Conservation (phyloP, 2,113 vertebrate species). For the Gulo gulo region DNA sequence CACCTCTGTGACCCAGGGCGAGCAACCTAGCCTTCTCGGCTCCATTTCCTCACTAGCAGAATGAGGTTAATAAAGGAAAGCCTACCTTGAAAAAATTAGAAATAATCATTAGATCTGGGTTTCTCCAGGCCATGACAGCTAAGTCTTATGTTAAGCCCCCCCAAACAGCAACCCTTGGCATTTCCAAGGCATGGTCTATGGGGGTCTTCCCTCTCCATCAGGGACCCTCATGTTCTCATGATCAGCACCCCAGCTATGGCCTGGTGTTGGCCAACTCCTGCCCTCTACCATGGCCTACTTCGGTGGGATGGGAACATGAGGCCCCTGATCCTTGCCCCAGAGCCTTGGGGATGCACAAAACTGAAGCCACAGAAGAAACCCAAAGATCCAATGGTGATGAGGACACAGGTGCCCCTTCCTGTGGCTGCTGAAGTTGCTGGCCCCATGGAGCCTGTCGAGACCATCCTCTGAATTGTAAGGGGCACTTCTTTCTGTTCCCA, state of each 20-base stretch:
- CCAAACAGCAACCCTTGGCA: not conserved
- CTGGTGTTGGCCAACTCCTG: not conserved
- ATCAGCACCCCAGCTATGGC: not conserved
- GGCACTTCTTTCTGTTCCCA: not conserved
- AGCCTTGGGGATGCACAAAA: not conserved
- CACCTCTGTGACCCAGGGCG: accelerated
- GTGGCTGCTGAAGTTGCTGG: not conserved
- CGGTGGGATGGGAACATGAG: not conserved
- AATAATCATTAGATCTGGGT: not conserved
- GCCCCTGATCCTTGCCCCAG: not conserved
- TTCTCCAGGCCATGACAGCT: not conserved
- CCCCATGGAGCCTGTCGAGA: too few relatives aligned
- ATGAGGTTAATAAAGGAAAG: not conserved
- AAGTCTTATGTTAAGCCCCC: not conserved
- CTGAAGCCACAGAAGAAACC: not conserved
- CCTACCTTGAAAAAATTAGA: not conserved
- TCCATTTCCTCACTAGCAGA: not conserved
- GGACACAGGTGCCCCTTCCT: not conserved
- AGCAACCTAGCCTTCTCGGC: not conserved
- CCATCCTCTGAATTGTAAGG: accelerated
- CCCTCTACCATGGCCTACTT: too few relatives aligned
- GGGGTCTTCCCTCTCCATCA: not conserved
- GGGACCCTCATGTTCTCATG: not conserved
- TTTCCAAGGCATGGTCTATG: not conserved
- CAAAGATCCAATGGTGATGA: accelerated